Percentiles rank a stretch among this genome's conserved stretches.
Evolutionary conservation across 2,797 vertebrate genomes (phyloP).

Genomic region (Gobio occitaniae): DNA sequence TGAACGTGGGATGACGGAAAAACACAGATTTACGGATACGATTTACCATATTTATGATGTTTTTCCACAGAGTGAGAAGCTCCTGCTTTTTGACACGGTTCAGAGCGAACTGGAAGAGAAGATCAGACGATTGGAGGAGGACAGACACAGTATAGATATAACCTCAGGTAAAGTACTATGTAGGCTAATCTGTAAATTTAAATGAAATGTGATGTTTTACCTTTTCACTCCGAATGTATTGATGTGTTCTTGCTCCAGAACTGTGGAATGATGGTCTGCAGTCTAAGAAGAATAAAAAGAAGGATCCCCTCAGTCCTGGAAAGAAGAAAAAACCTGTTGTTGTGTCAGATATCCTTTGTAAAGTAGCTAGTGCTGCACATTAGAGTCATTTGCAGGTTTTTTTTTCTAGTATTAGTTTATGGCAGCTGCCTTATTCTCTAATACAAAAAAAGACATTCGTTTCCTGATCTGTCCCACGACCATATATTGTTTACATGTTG

Average conservation of each 20-base stretch:
- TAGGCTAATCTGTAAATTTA: background rate
- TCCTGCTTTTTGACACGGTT: slow-evolving; percentile 95
- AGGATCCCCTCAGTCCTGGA: slow-evolving; percentile 94
- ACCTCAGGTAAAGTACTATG: slow-evolving; percentile 32
- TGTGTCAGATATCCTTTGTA: slow-evolving; percentile 95
- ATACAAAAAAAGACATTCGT: background rate
- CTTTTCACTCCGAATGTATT: background rate
- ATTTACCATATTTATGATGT: slow-evolving; percentile 9
- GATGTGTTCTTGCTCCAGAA: slow-evolving; percentile 75
- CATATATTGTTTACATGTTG: slow-evolving; percentile 99
- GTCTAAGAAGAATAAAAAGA: slow-evolving; percentile 90
- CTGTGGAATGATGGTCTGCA: slow-evolving; percentile 97
- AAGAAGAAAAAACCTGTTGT: slow-evolving; percentile 96
- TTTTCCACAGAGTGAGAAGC: slow-evolving; percentile 90
- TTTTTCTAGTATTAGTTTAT: background rate
- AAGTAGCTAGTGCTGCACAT: background rate
- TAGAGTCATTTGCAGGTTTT: background rate
- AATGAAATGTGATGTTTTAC: background rate
- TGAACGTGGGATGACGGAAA: too few relatives aligned
- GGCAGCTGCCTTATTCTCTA: background rate
- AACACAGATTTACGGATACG: too few relatives aligned
- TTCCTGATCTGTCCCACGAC: slow-evolving; percentile 85
- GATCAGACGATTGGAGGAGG: slow-evolving; percentile 95
- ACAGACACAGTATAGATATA: slow-evolving; percentile 89
- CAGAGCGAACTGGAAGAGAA: slow-evolving; percentile 98